Evolutionary conservation across 2,888 invertebrate genomes (phyloP).

Genomic region (Gymnocheta viridis): DNA sequence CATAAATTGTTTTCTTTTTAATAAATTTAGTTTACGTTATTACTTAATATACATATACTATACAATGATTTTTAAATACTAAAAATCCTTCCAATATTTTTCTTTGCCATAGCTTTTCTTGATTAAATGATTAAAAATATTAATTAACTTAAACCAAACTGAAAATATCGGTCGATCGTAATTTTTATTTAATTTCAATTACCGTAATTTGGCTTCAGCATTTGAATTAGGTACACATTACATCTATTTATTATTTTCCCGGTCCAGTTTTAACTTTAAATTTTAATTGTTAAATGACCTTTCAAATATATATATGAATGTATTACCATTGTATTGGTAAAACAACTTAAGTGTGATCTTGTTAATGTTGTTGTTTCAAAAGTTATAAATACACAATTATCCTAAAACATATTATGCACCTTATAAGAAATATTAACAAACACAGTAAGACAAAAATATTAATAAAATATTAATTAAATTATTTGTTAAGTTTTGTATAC

Average conservation of each 20-base stretch:
- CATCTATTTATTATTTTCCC: not conserved
- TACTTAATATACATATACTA: not conserved
- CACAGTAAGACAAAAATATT: not conserved
- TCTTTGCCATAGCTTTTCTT: too few relatives aligned
- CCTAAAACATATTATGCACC: not conserved
- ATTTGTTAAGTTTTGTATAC: not conserved
- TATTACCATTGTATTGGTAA: slow-evolving; percentile 44
- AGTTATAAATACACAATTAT: slow-evolving; percentile 23
- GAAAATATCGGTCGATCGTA: too few relatives aligned
- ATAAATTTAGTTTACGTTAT: not conserved
- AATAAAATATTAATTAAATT: too few relatives aligned
- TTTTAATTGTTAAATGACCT: not conserved
- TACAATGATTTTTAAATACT: too few relatives aligned
- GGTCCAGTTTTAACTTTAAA: too few relatives aligned
- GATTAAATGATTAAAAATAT: not conserved
- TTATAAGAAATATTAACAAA: not conserved
- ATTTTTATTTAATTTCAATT: too few relatives aligned
- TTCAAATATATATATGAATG: slow-evolving; percentile 9
- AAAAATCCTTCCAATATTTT: too few relatives aligned
- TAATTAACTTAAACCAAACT: not conserved
- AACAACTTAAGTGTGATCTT: slow-evolving; percentile 24
- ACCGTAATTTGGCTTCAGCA: too few relatives aligned
- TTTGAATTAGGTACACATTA: too few relatives aligned
- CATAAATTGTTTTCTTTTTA: not conserved
- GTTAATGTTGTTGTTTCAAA: slow-evolving; percentile 4